Conservation (phyloP, 2,113 vertebrate genomes). For the Hypomesus transpacificus region DNA sequence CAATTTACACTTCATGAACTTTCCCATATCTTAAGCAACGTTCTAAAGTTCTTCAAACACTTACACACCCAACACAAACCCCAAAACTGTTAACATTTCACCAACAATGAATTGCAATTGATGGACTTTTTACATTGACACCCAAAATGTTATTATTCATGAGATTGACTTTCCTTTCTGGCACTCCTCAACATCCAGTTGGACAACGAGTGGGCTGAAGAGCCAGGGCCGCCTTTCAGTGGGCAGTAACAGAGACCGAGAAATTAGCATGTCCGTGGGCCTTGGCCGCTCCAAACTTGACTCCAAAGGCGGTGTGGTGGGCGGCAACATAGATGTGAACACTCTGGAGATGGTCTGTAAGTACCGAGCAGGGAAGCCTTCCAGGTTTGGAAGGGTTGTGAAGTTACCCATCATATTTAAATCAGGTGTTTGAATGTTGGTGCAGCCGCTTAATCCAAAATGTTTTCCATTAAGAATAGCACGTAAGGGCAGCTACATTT, state of each 20-base stretch:
- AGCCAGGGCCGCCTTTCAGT: constrained; percentile 96
- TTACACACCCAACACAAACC: background rate
- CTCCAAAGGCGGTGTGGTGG: constrained; percentile 97
- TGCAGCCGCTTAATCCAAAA: too few relatives aligned
- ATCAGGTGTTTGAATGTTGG: too few relatives aligned
- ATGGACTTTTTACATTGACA: too few relatives aligned
- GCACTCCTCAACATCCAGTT: constrained; percentile 68
- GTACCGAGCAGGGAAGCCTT: constrained; percentile 45
- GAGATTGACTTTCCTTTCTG: background rate
- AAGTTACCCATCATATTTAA: too few relatives aligned
- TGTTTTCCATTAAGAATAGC: too few relatives aligned
- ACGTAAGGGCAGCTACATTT: too few relatives aligned
- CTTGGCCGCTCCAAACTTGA: constrained; percentile 95
- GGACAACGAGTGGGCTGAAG: constrained; percentile 98
- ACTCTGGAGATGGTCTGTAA: constrained; percentile 99
- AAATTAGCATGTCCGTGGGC: constrained; percentile 97
- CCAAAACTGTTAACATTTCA: too few relatives aligned
- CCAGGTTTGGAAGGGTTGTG: too few relatives aligned
- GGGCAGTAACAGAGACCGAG: constrained; percentile 92
- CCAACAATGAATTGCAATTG: too few relatives aligned
- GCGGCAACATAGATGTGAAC: constrained; percentile 97
- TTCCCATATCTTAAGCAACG: background rate
- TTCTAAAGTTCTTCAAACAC: too few relatives aligned
- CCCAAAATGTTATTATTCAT: constrained; percentile 33
- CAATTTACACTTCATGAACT: background rate